These are phyloP conservation scores for Heliocidaris tuberculata DNA, from an alignment of 35 echinoderm and acorn worm species.

Conservation along the genomic window DNA sequence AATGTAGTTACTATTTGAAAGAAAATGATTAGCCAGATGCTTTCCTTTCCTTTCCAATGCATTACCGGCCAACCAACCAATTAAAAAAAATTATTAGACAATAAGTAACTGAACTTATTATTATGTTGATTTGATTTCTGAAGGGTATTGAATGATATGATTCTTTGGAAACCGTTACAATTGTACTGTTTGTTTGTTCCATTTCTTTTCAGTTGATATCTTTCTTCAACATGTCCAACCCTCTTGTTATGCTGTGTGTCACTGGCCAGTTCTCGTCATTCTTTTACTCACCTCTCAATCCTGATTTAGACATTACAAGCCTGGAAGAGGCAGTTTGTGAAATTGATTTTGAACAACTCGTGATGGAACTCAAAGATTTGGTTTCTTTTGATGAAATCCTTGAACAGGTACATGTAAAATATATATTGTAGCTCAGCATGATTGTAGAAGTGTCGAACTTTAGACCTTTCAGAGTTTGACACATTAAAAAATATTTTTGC, in stretches of 20 bases:
- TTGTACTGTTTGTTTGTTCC: neutral
- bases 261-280: slow-evolving; percentile 63
- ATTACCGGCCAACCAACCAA: too few species aligned
- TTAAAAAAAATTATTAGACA: too few species aligned
- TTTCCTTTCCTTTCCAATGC: too few species aligned
- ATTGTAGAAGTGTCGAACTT: neutral
- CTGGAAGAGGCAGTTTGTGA: slow-evolving; percentile 54
- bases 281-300: slow-evolving; percentile 54
- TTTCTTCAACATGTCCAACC: slow-evolving; percentile 49
- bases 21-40: too few species aligned
- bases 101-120: too few species aligned
- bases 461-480: neutral
- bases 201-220: neutral
- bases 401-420: slow-evolving; percentile 31
- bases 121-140: too few species aligned
- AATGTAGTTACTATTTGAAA: too few species aligned
- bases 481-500: too few species aligned
- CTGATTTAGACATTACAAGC: slow-evolving; percentile 43
- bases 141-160: too few species aligned
- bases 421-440: too few species aligned
- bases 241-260: slow-evolving; percentile 55
- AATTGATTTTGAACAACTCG: slow-evolving; percentile 42
- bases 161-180: too few species aligned
- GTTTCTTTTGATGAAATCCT: slow-evolving; percentile 49
- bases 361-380: slow-evolving; percentile 52